These are phyloP conservation scores for Lycorma delicatula DNA, from an alignment of 1,140 invertebrate genomes.

Conservation along the genomic window DNA sequence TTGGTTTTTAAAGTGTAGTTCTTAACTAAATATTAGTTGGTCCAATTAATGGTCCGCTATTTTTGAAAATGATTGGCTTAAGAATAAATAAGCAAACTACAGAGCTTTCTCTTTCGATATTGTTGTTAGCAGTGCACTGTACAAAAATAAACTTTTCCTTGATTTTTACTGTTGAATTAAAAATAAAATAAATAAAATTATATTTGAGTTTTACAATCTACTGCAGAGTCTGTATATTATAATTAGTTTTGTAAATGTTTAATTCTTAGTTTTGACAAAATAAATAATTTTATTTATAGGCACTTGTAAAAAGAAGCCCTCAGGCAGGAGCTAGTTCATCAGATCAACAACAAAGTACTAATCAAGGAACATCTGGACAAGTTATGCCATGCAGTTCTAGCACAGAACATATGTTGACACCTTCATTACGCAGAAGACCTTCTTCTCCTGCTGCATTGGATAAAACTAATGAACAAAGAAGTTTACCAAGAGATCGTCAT, in stretches of 20 bases:
- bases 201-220: not conserved
- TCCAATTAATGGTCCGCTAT: no score
- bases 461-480: slow-evolving; percentile 33
- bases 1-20: no score
- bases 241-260: slow-evolving; percentile 11
- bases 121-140: no score
- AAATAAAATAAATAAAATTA: not conserved
- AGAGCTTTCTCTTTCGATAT: no score
- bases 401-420: slow-evolving; percentile 41
- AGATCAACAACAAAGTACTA: slow-evolving; percentile 1
- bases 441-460: slow-evolving; percentile 56
- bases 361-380: slow-evolving; percentile 21
- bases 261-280: not conserved
- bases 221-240: not conserved
- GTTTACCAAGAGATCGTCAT: slow-evolving; percentile 40
- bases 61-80: no score
- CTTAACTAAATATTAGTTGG: no score
- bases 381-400: slow-evolving; percentile 24
- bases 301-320: slow-evolving; percentile 62
- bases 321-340: slow-evolving; percentile 36
- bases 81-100: no score
- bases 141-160: no score
- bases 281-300: slow-evolving; percentile 39
- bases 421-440: slow-evolving; percentile 56
- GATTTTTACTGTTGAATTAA: no score